These are phyloP conservation scores for Gyrodactylus salaris DNA, from an alignment of 1,140 invertebrate species.

Conservation along the genomic window DNA sequence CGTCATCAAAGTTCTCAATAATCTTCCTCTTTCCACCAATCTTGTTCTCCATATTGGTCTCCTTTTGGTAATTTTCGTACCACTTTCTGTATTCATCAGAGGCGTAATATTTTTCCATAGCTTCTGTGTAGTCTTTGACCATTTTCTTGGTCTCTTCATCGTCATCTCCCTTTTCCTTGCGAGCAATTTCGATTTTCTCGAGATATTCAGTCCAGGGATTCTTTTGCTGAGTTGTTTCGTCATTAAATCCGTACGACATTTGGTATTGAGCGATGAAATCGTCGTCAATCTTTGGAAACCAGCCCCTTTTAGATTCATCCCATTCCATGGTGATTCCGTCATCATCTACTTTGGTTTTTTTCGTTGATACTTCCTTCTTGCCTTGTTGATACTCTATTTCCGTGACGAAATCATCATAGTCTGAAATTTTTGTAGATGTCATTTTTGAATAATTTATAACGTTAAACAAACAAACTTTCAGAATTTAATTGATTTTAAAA, in stretches of 20 bases:
- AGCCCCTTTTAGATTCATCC: conserved; percentile 54
- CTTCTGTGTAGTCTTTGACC: not conserved
- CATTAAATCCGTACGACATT: conserved; percentile 14
- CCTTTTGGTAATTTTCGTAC: not conserved
- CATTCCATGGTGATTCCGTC: conserved; percentile 27
- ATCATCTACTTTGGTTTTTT: conserved; percentile 3
- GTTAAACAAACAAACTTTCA: not conserved
- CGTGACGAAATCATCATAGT: not conserved
- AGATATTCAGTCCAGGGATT: not conserved
- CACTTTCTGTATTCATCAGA: not conserved
- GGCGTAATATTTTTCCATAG: not conserved
- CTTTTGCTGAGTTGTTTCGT: not conserved
- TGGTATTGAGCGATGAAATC: conserved; percentile 81
- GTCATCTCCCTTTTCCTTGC: not conserved
- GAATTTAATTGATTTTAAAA: not conserved
- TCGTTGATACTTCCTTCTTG: not conserved
- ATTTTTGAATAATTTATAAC: not conserved
- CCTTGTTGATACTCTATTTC: not conserved
- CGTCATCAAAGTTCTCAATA: not conserved
- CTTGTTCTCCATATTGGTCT: not conserved
- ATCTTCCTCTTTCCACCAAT: not conserved
- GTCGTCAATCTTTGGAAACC: conserved; percentile 84
- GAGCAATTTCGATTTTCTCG: not conserved
- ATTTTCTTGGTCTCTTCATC: not conserved
- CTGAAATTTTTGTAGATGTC: not conserved